These are phyloP conservation scores for Eumacrocentrus americanus DNA, from an alignment of 2,888 invertebrate genomes.

Conservation along the genomic window DNA sequence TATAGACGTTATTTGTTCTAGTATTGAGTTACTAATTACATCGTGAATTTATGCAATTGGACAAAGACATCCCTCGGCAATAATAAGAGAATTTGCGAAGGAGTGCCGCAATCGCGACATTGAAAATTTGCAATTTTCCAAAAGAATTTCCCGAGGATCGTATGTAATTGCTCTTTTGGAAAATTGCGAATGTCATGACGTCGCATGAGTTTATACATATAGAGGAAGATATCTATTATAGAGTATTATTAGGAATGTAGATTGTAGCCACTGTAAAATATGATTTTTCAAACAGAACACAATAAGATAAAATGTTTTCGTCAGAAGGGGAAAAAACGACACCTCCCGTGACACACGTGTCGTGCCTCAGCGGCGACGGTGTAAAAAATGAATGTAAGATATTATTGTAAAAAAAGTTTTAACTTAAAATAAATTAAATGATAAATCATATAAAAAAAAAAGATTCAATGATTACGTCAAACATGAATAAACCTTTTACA, in stretches of 20 bases:
- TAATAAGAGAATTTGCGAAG: too few species aligned
- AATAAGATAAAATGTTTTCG: slow-evolving; percentile 29
- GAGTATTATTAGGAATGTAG: slow-evolving; percentile 61
- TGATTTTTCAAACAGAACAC: slow-evolving; percentile 44
- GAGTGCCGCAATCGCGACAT: background rate
- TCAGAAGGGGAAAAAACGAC: slow-evolving; percentile 21
- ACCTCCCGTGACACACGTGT: slow-evolving; percentile 33
- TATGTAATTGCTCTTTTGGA: too few species aligned
- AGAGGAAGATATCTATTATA: slow-evolving; percentile 49
- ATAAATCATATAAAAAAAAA: slow-evolving; percentile 52
- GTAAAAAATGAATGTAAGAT: slow-evolving; percentile 58
- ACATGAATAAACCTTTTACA: background rate
- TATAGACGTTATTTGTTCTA: slow-evolving; percentile 43
- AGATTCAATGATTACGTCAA: background rate
- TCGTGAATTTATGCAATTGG: too few species aligned
- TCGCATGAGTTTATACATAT: background rate
- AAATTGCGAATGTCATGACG: too few species aligned
- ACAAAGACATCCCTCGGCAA: too few species aligned
- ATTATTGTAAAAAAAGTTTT: slow-evolving; percentile 62
- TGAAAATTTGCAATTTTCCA: too few species aligned
- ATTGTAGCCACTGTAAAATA: slow-evolving; percentile 57
- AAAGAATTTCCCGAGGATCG: too few species aligned
- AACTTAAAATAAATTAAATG: slow-evolving; percentile 62
- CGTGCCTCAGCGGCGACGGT: slow-evolving; percentile 45
- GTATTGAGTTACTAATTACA: slow-evolving; percentile 25